A percentile compares a stretch with the other conserved stretches of the same genome.
These are phyloP conservation scores for Punctoribates punctum DNA, from an alignment of 2,888 invertebrate genomes.

Conservation along the genomic window DNA sequence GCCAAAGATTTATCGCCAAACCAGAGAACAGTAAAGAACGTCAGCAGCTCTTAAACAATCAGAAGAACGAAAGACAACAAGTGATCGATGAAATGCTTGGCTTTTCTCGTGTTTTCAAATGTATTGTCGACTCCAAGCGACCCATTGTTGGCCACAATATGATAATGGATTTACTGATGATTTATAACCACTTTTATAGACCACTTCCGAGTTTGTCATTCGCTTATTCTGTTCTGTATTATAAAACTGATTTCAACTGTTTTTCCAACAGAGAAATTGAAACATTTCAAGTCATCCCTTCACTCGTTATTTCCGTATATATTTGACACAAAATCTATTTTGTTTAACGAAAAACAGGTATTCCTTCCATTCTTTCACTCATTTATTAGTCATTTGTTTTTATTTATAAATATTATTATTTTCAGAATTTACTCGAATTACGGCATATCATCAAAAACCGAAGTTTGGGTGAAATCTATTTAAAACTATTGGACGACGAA, in stretches of 20 bases:
- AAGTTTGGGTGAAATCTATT: background rate
- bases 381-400: background rate
- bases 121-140: conserved; percentile 62
- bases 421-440: conserved; percentile 16
- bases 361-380: background rate
- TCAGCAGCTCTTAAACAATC: background rate
- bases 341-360: conserved; percentile 58
- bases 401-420: conserved; percentile 3
- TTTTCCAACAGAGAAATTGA: conserved; percentile 57
- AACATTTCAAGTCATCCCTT: conserved; percentile 63
- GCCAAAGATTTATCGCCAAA: conserved; percentile 36
- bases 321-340: conserved; percentile 71
- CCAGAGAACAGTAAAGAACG: conserved; percentile 56
- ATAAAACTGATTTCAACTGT: background rate
- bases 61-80: background rate
- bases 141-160: conserved; percentile 74
- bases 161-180: conserved; percentile 65
- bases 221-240: background rate
- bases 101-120: conserved; percentile 64
- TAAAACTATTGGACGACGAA: background rate
- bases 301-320: conserved; percentile 64
- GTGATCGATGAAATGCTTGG: conserved; percentile 60
- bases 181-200: conserved; percentile 68
- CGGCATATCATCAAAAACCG: background rate
- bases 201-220: conserved; percentile 61